phyloP scores from a whole-genome alignment of 2,797 vertebrate genomes.

The Neostethus bicornis region DNA sequence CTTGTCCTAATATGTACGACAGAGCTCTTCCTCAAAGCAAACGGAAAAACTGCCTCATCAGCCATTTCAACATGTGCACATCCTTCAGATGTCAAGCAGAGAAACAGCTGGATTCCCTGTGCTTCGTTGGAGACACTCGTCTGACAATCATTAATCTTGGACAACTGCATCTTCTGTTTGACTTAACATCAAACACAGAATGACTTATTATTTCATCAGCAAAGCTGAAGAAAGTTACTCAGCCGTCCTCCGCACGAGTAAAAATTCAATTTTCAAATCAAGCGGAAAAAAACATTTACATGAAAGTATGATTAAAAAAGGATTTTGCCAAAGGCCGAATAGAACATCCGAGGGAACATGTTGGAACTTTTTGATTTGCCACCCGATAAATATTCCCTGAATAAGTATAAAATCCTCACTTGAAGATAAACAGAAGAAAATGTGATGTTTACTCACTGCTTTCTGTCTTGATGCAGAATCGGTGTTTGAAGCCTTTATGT shows the following conservation, averaged over 20 bases:
- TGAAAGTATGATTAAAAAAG: conserved; percentile 60
- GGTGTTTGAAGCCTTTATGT: conserved; percentile 86
- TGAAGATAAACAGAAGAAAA: conserved; percentile 11
- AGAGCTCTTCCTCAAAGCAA: conserved; percentile 49
- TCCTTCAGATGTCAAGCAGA: conserved; percentile 46
- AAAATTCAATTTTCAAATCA: conserved; percentile 55
- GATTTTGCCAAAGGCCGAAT: conserved; percentile 50
- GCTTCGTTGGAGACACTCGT: conserved; percentile 49
- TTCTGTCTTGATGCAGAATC: conserved; percentile 86
- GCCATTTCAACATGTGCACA: conserved; percentile 48
- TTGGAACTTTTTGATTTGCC: conserved; percentile 42
- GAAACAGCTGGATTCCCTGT: conserved; percentile 64
- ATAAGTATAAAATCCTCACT: conserved; percentile 18
- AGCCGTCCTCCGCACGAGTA: conserved; percentile 42
- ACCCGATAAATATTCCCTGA: conserved; percentile 36
- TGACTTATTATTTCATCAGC: conserved; percentile 61
- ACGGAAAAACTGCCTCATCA: conserved; percentile 63
- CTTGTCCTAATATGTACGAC: conserved; percentile 32
- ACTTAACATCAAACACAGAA: conserved; percentile 58
- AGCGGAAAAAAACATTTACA: conserved; percentile 50
- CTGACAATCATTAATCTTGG: conserved; percentile 48
- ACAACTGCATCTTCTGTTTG: conserved; percentile 51
- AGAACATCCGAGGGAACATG: conserved; percentile 40
- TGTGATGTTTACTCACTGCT: conserved; percentile 77
- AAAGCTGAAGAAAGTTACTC: conserved; percentile 59